A percentile compares a stretch with the other conserved stretches of the same genome.
Conservation (phyloP, 1,140 invertebrate genomes). For the Mactra quadrangularis region DNA sequence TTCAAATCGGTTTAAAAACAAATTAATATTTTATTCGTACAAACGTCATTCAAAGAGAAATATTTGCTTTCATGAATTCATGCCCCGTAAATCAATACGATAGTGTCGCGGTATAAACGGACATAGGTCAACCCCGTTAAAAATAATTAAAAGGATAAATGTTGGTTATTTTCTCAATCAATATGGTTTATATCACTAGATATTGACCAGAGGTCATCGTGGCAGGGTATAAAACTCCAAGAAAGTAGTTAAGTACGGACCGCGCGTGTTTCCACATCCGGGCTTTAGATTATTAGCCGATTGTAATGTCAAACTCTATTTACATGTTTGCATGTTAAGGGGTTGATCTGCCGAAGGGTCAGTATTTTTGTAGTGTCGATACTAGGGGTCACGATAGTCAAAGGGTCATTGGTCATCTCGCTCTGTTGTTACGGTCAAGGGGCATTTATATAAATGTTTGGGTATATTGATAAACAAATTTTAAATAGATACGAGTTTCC, state of each 20-base stretch:
- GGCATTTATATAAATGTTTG: conserved; percentile 23
- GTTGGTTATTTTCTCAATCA: conserved; percentile 14
- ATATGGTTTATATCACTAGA: conserved; percentile 14
- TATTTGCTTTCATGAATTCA: too few relatives aligned
- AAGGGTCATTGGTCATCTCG: conserved; percentile 29
- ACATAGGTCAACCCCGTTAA: too few relatives aligned
- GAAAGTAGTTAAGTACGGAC: conserved; percentile 10
- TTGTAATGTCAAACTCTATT: conserved; percentile 14
- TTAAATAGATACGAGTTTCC: conserved; percentile 4
- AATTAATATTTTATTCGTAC: too few relatives aligned
- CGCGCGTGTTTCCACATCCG: conserved; percentile 8
- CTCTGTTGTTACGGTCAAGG: conserved; percentile 13
- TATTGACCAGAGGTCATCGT: conserved; percentile 3
- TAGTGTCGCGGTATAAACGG: too few relatives aligned
- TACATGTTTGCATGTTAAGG: conserved; percentile 26
- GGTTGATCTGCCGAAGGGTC: conserved; percentile 27
- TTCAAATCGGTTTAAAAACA: too few relatives aligned
- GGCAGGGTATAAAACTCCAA: conserved; percentile 20
- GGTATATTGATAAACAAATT: conserved; percentile 9
- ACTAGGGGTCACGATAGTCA: not conserved
- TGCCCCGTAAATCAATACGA: too few relatives aligned
- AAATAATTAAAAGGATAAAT: too few relatives aligned
- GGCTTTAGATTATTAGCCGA: not conserved
- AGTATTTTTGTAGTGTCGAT: not conserved
- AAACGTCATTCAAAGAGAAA: too few relatives aligned